A percentile compares a stretch with the other conserved stretches of the same genome.
Evolutionary conservation across 2,797 vertebrate species (phyloP).

Genomic region (Mus caroli): DNA sequence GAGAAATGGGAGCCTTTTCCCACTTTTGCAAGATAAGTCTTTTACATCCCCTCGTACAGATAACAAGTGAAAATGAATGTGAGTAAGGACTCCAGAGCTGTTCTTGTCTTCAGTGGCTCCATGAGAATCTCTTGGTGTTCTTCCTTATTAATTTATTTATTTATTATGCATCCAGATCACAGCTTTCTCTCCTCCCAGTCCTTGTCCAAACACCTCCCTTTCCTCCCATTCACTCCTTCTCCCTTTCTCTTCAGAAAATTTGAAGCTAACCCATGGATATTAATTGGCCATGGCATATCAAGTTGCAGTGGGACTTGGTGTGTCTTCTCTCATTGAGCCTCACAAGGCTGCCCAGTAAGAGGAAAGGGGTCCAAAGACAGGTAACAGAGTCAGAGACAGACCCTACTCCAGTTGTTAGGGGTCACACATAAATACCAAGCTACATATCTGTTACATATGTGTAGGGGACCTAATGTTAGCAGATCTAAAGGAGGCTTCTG

Average conservation of each 20-base stretch:
- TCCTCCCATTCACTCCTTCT: background rate
- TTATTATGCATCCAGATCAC: background rate
- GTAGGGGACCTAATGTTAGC: background rate
- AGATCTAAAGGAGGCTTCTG: background rate
- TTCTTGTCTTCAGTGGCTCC: background rate
- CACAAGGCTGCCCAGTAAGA: background rate
- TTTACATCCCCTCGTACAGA: background rate
- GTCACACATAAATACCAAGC: background rate
- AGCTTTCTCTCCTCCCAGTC: background rate
- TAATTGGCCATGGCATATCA: background rate
- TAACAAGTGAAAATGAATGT: conserved; percentile 45
- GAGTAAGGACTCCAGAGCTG: conserved; percentile 37
- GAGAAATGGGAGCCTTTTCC: conserved; percentile 52
- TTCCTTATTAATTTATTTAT: background rate
- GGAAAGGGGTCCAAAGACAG: background rate
- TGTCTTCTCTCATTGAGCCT: background rate
- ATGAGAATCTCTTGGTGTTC: background rate
- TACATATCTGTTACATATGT: background rate
- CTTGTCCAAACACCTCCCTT: background rate
- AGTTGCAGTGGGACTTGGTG: background rate
- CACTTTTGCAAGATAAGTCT: conserved; percentile 44
- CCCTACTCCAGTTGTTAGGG: background rate
- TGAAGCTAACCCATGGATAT: background rate
- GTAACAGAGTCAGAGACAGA: background rate
- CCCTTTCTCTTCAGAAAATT: background rate